Evolutionary conservation across 2,888 invertebrate genomes (phyloP).

Genomic region (Biston betularia): DNA sequence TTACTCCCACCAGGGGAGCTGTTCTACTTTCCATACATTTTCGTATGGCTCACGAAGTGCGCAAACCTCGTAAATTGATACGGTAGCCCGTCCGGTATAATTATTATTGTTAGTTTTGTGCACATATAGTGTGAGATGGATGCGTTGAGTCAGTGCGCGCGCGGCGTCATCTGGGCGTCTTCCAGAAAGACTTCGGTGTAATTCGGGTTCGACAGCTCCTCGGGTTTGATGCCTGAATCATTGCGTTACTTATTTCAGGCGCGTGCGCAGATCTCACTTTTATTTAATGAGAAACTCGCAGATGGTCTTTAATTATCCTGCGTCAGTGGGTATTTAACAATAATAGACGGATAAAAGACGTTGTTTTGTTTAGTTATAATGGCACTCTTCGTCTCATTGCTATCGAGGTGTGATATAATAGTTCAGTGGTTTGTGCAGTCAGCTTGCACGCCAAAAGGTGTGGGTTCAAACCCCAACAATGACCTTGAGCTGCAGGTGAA

Average conservation of each 20-base stretch:
- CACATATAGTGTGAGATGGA: not conserved
- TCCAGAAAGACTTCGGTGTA: slow-evolving; percentile 11
- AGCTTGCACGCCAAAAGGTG: not conserved
- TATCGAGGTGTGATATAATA: not conserved
- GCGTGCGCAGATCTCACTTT: slow-evolving; percentile 6
- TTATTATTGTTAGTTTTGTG: too few species aligned
- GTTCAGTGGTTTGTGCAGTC: too few species aligned
- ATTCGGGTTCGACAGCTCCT: slow-evolving; percentile 13
- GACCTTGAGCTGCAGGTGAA: too few species aligned
- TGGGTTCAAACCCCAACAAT: too few species aligned
- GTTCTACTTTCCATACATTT: too few species aligned
- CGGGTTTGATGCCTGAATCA: slow-evolving; percentile 22
- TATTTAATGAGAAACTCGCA: slow-evolving; percentile 3
- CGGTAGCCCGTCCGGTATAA: too few species aligned
- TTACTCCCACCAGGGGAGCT: too few species aligned
- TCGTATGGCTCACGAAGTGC: too few species aligned
- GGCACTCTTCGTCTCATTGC: too few species aligned
- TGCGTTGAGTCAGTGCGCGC: slow-evolving; percentile 7
- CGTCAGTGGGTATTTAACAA: too few species aligned
- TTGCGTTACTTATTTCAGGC: slow-evolving; percentile 16
- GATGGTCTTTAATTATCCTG: not conserved
- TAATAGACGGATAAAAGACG: too few species aligned
- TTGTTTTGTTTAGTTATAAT: too few species aligned
- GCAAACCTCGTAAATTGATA: not conserved
- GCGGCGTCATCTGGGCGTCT: slow-evolving; percentile 13